Evolutionary conservation across 2,888 invertebrate genomes (phyloP).

Genomic region (Pseudanteris insignis): DNA sequence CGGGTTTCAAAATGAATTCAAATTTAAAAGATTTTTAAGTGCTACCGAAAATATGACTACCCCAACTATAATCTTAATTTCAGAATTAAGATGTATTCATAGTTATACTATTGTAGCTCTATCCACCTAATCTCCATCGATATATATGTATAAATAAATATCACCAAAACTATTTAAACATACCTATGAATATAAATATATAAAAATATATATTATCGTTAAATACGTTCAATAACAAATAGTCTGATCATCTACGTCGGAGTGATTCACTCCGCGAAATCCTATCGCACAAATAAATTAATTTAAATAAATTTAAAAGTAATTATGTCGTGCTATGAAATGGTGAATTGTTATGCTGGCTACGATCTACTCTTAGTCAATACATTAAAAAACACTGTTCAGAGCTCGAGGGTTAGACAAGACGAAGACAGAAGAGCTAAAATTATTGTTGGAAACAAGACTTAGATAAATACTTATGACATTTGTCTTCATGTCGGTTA

Average conservation of each 20-base stretch:
- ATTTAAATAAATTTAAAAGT: constrained; percentile 2
- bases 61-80: constrained; percentile 31
- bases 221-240: constrained; percentile 10
- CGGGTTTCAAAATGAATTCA: constrained; percentile 5
- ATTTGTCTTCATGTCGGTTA: constrained; percentile 39
- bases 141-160: too few relatives aligned
- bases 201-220: constrained; percentile 1
- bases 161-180: constrained; percentile 1
- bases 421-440: constrained; percentile 47
- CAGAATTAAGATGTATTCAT: constrained; percentile 23
- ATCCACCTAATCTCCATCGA: constrained; percentile 31
- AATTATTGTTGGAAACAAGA: constrained; percentile 43
- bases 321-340: constrained; percentile 40
- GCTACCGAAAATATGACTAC: constrained; percentile 25
- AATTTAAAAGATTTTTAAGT: constrained; percentile 27
- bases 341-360: constrained; percentile 43
- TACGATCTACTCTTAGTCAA: constrained; percentile 44
- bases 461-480: constrained; percentile 37
- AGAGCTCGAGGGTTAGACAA: constrained; percentile 47
- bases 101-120: constrained; percentile 30
- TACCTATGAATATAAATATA: constrained; percentile 19
- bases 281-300: constrained; percentile 12
- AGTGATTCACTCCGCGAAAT: constrained; percentile 36
- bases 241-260: constrained; percentile 32
- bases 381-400: constrained; percentile 45